Evolutionary conservation across 2,888 invertebrate genomes (phyloP), one percentile per base, ranked within the genome.

Genomic region (Pyrochroa serraticornis): DNA sequence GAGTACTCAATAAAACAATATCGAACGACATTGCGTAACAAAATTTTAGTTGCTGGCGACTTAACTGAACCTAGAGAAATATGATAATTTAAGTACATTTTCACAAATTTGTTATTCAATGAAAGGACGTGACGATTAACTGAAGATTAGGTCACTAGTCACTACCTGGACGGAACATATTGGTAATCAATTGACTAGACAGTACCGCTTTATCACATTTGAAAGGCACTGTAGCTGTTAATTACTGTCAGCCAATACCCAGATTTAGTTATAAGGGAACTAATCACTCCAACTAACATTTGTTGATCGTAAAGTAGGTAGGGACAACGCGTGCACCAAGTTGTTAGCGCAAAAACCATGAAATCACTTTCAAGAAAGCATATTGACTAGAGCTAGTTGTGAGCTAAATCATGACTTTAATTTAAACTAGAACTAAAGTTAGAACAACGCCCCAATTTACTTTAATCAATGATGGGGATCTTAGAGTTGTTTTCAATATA

Each of bases 1-100:
- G 43, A 58, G 53, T 58, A 58, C 38, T 39, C 50, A 58, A 57
- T 44, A 59, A 49, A 22, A 22, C 22, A 60, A 58, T 55, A 60
- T 58, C 46, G 36, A 60, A 46, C 43, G 50, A 7, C 32, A 53
- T 62, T 53, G 60, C 57, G 49, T 55, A 63, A 64, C 62, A 64
- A 64, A 62, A 55, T 41, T 34, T 22, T 22, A 22, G 22, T 3
- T 22, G n/a, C 5, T 22, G 22, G 22, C 22, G 22, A 5, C 22
- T 22, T 22, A 22, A 22, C 22, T 22, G 22, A 22, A 5, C 22
- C 22, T 22, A 22, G 22, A 5, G 22, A 22, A 22, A 22, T 34
- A 49, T 49, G 49, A 12, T 43, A 32, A 14, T 7, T 36, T 37
- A 51, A 36, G 31, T 51, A 51, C 51, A 51, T 51, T 42, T 44